A percentile compares a stretch with the other conserved stretches of the same genome.
phyloP scores from a whole-genome alignment of 2,888 invertebrate genomes.

The Reticulitermes lucifugus region DNA sequence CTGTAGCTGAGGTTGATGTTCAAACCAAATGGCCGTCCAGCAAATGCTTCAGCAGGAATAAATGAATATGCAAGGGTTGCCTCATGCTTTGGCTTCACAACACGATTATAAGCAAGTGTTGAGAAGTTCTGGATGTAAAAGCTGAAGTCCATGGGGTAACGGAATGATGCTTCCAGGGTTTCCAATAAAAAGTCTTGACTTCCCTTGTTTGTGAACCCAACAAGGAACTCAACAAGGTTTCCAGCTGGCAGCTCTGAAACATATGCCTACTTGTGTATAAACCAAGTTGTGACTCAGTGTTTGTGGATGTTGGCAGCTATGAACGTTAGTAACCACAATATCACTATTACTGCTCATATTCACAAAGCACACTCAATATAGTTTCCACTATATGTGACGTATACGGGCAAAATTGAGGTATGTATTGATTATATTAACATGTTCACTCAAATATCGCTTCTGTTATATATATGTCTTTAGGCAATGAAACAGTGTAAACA shows the following conservation, averaged over 20 bases:
- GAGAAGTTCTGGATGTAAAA: conserved; percentile 99
- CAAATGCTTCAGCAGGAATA: conserved; percentile 95
- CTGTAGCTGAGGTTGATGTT: conserved; percentile 93
- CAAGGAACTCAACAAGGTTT: conserved; percentile 91
- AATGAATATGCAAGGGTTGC: conserved; percentile 96
- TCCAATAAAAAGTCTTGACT: conserved; percentile 91
- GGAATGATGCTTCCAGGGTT: conserved; percentile 96
- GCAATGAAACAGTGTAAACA: no score
- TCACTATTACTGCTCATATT: no score
- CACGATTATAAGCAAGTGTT: conserved; percentile 85
- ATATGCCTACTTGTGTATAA: conserved; percentile 7
- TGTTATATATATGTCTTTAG: no score
- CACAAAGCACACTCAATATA: no score
- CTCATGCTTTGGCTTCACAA: conserved; percentile 91
- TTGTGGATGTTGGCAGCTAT: no score
- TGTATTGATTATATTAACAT: no score
- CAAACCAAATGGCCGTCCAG: conserved; percentile 95
- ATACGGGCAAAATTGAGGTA: no score
- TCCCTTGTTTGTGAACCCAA: conserved; percentile 97
- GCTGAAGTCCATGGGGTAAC: conserved; percentile 98
- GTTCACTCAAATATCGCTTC: no score
- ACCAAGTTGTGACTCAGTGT: no score
- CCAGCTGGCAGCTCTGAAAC: conserved; percentile 89
- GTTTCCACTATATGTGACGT: no score
- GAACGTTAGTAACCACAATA: no score